Base-by-base conservation (phyloP, 1,140 invertebrate genomes). In the Coptotermes formosanus region DNA sequence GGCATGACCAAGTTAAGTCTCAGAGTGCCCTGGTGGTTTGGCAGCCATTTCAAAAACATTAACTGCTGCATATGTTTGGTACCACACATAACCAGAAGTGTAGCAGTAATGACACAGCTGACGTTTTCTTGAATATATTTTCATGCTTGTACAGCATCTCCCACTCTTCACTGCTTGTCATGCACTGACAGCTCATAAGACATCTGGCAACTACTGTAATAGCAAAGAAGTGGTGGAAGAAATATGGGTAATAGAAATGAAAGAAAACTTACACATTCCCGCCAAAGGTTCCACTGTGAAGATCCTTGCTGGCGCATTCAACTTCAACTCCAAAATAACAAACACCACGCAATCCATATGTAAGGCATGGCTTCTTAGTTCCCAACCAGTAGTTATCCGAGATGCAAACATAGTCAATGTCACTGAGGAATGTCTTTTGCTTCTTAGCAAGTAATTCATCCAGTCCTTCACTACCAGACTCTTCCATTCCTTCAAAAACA, bases 381-480 rank as follows among this genome's bases (percentile, higher is more conserved):
- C 98, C 98, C 32, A 99, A 91, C 99, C 98, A 99, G 89, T 99
- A 99, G 92, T 99, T 99, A 90, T 99, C 99, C 81, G 98, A 99
- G 89, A 99, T 99, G 90, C 98, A 99, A 52, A 99, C 97, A 92
- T 95, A 99, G 90, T 99, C 98, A 1, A 98, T 94, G 90, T 94
- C 93, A 86, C 94, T 92, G 25, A 99, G 93, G 90, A 99, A 99
- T 85, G 91, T 92, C 86, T 95, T 93, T 90, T 98, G 97, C 87
- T 93, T 92, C 9, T 94, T 90, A 87, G 94, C 91, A 3, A 99
- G 91, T 25, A 99, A 91, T 7, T 97, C 96, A 90, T 99, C 98
- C 21, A 99, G 92, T 48, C 98, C 98, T 91, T 97, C 96, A 87
- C 98, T 99, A 14, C 98, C 98, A 89, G 95, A 96, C 91, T 99